Base-by-base conservation (phyloP, 2,888 invertebrate genomes). In the Dendrolimus pini region DNA sequence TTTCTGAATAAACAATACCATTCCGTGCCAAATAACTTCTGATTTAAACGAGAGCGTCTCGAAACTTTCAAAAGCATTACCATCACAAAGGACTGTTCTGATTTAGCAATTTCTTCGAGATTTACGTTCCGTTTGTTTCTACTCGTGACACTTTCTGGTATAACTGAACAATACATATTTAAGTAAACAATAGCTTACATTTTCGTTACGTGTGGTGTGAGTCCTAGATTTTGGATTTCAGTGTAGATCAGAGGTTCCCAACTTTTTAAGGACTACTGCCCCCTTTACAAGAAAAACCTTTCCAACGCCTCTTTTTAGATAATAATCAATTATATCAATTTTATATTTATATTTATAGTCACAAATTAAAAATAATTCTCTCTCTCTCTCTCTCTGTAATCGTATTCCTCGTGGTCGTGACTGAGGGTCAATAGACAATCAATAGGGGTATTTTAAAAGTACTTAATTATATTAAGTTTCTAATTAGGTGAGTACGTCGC, bases 31-130 rank as follows among this genome's bases (percentile, higher is more conserved):
- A 60, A 54, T 42, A 9, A 10, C 1, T 47, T 41, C 53, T 14
- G 41, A 55, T 13, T 52, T 42, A 61, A 62, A 59, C 57, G 64
- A 61, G 61, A 52, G 54, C 59, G 64, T 60, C 55, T 55, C 58
- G 60, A 62, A 57, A 58, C 62, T 67, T 65, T 67, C 58, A 41
- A 62, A 12, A 41, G 14, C 54, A 68, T 75, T 74, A 66, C 56
- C 75, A 75, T 74, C 65, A 75, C 74, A 75, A 71, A 60, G 30
- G 53, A 60, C 30, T 61, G 62, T 55, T 56, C 67, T 55, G 67
- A 66, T 74, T 71, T 66, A 62, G 69, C 62, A 68, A 74, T 74
- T 69, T 63, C 56, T 41, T 30, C 54, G 52, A 53, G 57, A 59
- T 64, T 67, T 57, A 60, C 63, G 47, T 47, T 7, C 12, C 12